Base-by-base conservation (phyloP, 2,113 vertebrate genomes). In the Rissa tridactyla region DNA sequence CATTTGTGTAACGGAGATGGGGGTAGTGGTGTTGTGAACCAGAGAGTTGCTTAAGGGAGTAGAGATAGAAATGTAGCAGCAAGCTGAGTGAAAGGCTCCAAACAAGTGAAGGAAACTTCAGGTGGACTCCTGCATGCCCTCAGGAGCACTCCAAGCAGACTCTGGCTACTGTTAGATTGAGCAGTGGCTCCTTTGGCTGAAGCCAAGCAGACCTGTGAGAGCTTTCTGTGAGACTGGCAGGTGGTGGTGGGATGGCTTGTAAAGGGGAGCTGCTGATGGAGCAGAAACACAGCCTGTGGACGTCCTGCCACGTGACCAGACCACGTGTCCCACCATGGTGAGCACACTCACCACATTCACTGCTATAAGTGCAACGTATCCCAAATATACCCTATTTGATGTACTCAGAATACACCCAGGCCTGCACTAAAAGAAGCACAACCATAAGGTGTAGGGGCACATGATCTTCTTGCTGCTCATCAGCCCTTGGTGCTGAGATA, bases 301-400 rank as follows among this genome's bases (percentile, higher is more conserved):
- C 27, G 46, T 44, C 51, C 10, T 8, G 51, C 51, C 42, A 17
- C 0, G 1, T 9, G 13, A 44, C 8, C 27, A 11, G 47, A 9
- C 57, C 57, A 29, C 0, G 0, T 0, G 2, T 90, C 62, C 76
- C 29, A 13, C 46, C 2, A 1, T 1, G 8, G 62, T 22, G 58
- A 68, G 40, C 40, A 64, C 25, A 18, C 18, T 25, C 27, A 16
- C 30, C 51, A 34, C 16, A 8, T 6, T 13, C 60, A 49, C 66
- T 23, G 71, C 51, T 27, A 5, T 27, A 34, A 11, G 16, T 6
- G 61, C 66, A 30, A 7, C 2, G 0, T 36, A 25, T 15, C 73
- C n/a, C 82, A 65, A 5, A 13, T 4, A 54, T 0, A 44, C 51
- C 44, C 68, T 11, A 1, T 57, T 1, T 27, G 29, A 10, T 0